A percentile compares a stretch with the other conserved stretches of the same genome.
These are phyloP conservation scores for Mactra quadrangularis DNA, from an alignment of 1,140 invertebrate genomes.

Conservation along the genomic window DNA sequence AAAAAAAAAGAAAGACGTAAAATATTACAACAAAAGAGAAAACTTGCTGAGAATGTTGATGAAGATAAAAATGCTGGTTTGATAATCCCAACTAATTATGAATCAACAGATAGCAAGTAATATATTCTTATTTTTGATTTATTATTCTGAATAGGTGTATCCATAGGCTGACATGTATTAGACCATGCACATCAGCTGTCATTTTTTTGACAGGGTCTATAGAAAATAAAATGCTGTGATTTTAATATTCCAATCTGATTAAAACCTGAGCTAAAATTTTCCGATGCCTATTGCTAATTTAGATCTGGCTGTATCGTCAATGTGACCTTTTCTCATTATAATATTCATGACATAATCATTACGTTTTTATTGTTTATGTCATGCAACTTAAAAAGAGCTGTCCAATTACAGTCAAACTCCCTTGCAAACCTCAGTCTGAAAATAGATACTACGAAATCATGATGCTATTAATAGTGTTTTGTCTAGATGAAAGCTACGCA, in stretches of 20 bases:
- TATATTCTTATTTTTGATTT: background rate
- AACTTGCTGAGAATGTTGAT: background rate
- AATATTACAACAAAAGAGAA: background rate
- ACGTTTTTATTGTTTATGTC: no score
- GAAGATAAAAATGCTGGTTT: slow-evolving; percentile 32
- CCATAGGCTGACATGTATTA: background rate
- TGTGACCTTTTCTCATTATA: no score
- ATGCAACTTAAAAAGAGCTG: no score
- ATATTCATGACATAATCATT: no score
- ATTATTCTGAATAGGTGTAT: background rate
- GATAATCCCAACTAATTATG: background rate
- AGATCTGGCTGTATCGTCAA: no score
- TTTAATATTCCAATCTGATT: background rate
- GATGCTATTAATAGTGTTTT: no score
- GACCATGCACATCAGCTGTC: background rate
- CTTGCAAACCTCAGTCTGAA: no score
- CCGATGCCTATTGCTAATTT: no score
- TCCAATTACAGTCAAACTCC: no score
- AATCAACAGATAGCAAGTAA: background rate
- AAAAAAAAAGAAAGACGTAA: slow-evolving; percentile 19
- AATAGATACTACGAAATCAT: no score
- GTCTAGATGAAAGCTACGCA: no score
- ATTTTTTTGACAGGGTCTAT: background rate
- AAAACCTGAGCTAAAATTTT: background rate
- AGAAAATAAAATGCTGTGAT: background rate